Base-by-base conservation (phyloP, 2,113 vertebrate genomes). In the Sarotherodon lohbergeri region DNA sequence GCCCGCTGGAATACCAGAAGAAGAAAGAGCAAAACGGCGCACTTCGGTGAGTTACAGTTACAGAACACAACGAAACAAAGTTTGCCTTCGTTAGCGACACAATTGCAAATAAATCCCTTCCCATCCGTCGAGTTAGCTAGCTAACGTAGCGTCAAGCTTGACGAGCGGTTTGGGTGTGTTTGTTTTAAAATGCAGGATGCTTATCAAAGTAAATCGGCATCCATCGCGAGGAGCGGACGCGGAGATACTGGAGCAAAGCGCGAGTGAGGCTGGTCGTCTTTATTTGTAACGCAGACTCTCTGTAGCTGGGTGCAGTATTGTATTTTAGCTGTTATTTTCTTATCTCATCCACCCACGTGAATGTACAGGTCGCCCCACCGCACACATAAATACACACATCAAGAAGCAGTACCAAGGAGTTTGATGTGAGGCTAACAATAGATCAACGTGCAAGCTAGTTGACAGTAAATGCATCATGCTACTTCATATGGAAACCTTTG, bases 381-480 rank as follows among this genome's bases (percentile, higher is more conserved):
- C 78, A n/a, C 43, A 76, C 71, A 32, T 5, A 48, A 29, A 76
- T 27, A 48, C 43, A 76, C 71, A 32, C 80, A 39, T 13, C 54
- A 9, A 48, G 46, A 43, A 39, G 73, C 43, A 4, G 52, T 78
- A 17, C 46, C 24, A 56, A 34, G 24, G 83, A 90, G 57, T 90
- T 85, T 84, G 78, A 86, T 84, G 13, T 59, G 3, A 46, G 46
- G 83, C 78, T 57, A 10, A 50, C 52, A 59, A 87, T 88, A 91
- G 94, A 92, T 93, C 89, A 39, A 39, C 61, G 79, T 81, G 80
- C 76, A 34, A 63, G 92, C 93, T 94, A 83, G 91, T 92, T 93
- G 90, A 86, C 89, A 5, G 52, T 39, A 39, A 13, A 29, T 82
- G 79, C 52, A 56, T 36, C 80, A 66, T 80, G 93, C 93, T 94